Base-by-base conservation (phyloP, 2,113 vertebrate genomes). In the Empidonax traillii region DNA sequence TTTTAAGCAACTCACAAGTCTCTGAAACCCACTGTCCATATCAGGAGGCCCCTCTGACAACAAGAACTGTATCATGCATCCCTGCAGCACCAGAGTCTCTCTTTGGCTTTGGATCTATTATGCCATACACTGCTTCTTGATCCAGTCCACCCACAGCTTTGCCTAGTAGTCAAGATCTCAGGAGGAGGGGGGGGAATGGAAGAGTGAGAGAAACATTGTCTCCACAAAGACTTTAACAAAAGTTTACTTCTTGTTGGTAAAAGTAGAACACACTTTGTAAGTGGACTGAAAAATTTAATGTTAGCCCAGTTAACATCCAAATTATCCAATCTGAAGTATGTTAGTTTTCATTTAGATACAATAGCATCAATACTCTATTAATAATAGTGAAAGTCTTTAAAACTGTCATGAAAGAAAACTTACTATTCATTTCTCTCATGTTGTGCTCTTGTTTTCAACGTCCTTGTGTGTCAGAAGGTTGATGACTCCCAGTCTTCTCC, bases 41-140 rank as follows among this genome's bases (percentile, higher is more conserved):
- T 2, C 12, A 41, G 30, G 22, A 76, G 14, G 16, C 20, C 25
- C 14, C 9, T 37, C 35, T 37, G 21, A 73, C 14, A 73, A 14
- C 44, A 63, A 67, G 13, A 79, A 19, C 3, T 4, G 6, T 37
- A 68, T 39, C 8, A 68, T 41, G 59, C 14, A 31, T 21, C 14
- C 4, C 19, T 37, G 22, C 39, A 51, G 23, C 23, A 6, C n/a
- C 3, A 2, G 16, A 66, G 6, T 46, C 4, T 37, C 18, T 39
- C 33, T 67, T 22, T 31, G 47, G 7, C 5, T 80, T 68, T 77
- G 25, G 31, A 49, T 69, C 30, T 77, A 35, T 46, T 15, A 31
- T 4, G 31, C 8, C 19, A 59, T 12, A 41, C 1, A 3, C 8
- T 33, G 39, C 28, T 85, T 35, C 23, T 68, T 1, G 0, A 22